A percentile compares a stretch with the other conserved stretches of the same genome.
Evolutionary conservation across 1,140 invertebrate genomes (phyloP).

Genomic region (Drosophila suzukii): DNA sequence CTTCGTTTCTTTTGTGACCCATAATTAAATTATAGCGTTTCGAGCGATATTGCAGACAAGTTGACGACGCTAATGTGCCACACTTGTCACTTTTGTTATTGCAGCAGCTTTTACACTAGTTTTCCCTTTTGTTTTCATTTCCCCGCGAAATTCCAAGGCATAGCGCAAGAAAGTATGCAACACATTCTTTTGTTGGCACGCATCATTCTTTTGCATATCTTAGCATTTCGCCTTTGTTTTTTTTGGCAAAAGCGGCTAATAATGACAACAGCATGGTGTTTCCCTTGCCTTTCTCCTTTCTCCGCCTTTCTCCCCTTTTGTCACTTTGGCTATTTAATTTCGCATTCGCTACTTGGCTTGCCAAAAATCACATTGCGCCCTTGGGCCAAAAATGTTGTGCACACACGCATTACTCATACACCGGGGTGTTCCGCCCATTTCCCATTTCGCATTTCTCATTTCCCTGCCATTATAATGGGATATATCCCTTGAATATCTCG

Average conservation of each 20-base stretch:
- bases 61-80: slow-evolving; percentile 51
- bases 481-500: slow-evolving; percentile 16
- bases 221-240: slow-evolving; percentile 1
- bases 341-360: slow-evolving; percentile 60
- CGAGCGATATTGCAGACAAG: slow-evolving; percentile 44
- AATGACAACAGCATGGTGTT: slow-evolving; percentile 16
- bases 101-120: slow-evolving; percentile 11
- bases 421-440: slow-evolving; percentile 16
- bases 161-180: slow-evolving; percentile 67
- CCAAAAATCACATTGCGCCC: slow-evolving; percentile 57
- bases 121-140: slow-evolving; percentile 23
- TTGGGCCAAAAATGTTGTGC: slow-evolving; percentile 43
- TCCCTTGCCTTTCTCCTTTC: neutral
- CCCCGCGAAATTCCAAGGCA: slow-evolving; percentile 32
- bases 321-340: slow-evolving; percentile 59
- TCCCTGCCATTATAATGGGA: slow-evolving; percentile 22
- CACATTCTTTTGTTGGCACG: slow-evolving; percentile 57
- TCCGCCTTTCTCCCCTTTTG: neutral
- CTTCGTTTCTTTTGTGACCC: slow-evolving; percentile 7
- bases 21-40: slow-evolving; percentile 57
- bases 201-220: slow-evolving; percentile 42
- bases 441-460: slow-evolving; percentile 2
- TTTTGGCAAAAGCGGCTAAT: slow-evolving; percentile 38
- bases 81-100: slow-evolving; percentile 42
- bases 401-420: slow-evolving; percentile 64